Conservation (phyloP, 2,113 vertebrate species). For the Entosphenus tridentatus region DNA sequence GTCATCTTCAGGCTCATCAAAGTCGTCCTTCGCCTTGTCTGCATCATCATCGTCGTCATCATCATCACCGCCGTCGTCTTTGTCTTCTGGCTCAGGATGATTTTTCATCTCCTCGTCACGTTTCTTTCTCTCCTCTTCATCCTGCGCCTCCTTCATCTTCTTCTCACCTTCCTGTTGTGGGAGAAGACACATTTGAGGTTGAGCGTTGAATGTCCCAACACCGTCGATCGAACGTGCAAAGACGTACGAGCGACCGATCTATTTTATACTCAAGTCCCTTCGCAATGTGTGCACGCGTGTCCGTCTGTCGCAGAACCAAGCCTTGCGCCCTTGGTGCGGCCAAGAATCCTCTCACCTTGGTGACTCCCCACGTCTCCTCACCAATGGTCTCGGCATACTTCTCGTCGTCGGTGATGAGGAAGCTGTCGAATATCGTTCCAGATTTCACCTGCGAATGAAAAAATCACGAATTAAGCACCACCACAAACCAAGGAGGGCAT, state of each 20-base stretch:
- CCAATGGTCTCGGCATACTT: constrained; percentile 40
- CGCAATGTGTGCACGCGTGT: neutral
- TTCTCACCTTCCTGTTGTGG: constrained; percentile 33
- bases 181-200: constrained; percentile 9
- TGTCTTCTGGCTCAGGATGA: constrained; percentile 12
- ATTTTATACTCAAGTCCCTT: neutral
- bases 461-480: neutral
- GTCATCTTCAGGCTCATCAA: too few relatives aligned
- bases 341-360: constrained; percentile 21
- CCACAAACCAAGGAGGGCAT: constrained; percentile 6
- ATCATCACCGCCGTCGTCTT: constrained; percentile 24
- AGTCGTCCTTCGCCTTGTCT: constrained; percentile 12
- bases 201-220: neutral
- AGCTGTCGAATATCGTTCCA: constrained; percentile 48
- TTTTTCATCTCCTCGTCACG: neutral
- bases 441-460: constrained; percentile 33
- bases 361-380: constrained; percentile 33
- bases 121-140: constrained; percentile 14
- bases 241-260: neutral
- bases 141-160: constrained; percentile 25
- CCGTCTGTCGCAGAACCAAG: neutral
- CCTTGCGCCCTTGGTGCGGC: constrained; percentile 7
- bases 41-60: constrained; percentile 19
- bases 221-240: neutral
- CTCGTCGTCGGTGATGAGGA: constrained; percentile 40